phyloP scores from a whole-genome alignment of 2,888 invertebrate species.

The Rhabditoides inermis region DNA sequence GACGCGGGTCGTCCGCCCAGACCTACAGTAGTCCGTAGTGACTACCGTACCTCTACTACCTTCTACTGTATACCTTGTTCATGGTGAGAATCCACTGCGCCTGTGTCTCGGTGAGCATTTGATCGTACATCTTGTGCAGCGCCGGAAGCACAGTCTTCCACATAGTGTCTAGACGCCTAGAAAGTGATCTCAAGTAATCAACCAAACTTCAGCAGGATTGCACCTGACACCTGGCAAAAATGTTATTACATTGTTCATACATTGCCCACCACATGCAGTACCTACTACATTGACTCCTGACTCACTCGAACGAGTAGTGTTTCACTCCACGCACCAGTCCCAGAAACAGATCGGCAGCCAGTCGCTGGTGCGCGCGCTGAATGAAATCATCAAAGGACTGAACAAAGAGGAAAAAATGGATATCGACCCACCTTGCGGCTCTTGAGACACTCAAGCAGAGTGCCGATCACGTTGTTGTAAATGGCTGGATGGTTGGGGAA shows the following conservation, averaged over 20 bases:
- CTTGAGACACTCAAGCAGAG: conserved; percentile 9
- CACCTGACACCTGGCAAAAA: no score
- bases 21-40: conserved; percentile 1
- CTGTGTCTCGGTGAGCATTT: conserved; percentile 14
- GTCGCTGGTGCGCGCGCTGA: conserved; percentile 15
- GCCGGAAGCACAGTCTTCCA: conserved; percentile 19
- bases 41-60: not conserved
- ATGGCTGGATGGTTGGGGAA: conserved; percentile 16
- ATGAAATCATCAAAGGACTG: not conserved
- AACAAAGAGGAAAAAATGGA: not conserved
- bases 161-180: conserved; percentile 16
- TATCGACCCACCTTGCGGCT: conserved; percentile 8
- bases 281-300: no score
- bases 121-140: conserved; percentile 13
- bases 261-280: no score
- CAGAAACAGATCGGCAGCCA: conserved; percentile 23
- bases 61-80: not conserved
- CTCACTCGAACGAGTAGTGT: no score
- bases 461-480: conserved; percentile 5
- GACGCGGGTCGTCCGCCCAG: conserved; percentile 15
- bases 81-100: conserved; percentile 7
- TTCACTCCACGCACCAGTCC: conserved; percentile 13
- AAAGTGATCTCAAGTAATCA: no score
- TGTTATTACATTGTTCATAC: no score
- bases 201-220: no score